A percentile compares a stretch with the other conserved stretches of the same genome.
These are phyloP conservation scores for Vandiemenella viatica DNA, from an alignment of 2,888 invertebrate species.

Conservation along the genomic window DNA sequence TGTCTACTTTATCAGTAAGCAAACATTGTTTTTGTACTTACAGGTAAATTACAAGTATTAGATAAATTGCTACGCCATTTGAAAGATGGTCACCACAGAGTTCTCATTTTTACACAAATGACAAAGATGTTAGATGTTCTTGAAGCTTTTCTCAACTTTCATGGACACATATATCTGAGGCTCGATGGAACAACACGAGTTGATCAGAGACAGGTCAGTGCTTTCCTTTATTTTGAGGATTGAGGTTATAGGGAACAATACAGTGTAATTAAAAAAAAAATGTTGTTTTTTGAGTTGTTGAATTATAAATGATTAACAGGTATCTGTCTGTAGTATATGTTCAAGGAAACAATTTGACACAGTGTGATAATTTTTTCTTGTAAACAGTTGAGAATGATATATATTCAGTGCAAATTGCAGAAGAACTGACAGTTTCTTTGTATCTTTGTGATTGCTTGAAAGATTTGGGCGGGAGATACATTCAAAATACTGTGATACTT, in stretches of 20 bases:
- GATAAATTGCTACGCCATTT: conserved; percentile 68
- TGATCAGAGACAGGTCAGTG: conserved; percentile 69
- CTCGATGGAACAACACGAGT: conserved; percentile 93
- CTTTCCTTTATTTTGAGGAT: background rate
- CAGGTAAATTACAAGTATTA: conserved; percentile 78
- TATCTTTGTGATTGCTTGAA: too few relatives aligned
- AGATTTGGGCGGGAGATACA: too few relatives aligned
- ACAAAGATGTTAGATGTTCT: conserved; percentile 96
- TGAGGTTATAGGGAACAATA: too few relatives aligned
- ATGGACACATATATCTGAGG: conserved; percentile 90
- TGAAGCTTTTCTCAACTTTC: conserved; percentile 91
- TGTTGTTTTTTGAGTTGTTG: background rate
- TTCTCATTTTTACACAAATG: conserved; percentile 98
- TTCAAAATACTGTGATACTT: too few relatives aligned
- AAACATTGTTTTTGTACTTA: background rate
- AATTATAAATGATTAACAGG: background rate
- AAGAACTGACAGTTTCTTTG: too few relatives aligned
- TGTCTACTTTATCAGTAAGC: background rate
- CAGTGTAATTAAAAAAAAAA: background rate
- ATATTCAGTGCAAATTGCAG: too few relatives aligned
- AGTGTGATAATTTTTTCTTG: too few relatives aligned
- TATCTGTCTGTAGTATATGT: too few relatives aligned
- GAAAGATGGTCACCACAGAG: conserved; percentile 73
- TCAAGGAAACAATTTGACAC: too few relatives aligned
- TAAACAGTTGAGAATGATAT: too few relatives aligned